These are phyloP conservation scores for Drosophila neotestacea DNA, from an alignment of 2,888 invertebrate genomes.

Conservation along the genomic window DNA sequence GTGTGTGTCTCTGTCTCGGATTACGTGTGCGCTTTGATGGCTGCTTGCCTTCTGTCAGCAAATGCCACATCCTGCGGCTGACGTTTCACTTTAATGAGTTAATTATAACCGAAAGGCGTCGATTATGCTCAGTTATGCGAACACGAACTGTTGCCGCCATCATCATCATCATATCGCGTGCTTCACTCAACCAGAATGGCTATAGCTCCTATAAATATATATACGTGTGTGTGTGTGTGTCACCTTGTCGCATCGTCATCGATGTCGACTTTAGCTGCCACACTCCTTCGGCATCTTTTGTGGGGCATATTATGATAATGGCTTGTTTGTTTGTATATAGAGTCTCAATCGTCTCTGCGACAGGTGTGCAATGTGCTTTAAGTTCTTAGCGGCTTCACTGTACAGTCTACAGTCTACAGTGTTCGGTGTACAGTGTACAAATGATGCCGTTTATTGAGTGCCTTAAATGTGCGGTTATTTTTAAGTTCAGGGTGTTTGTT, in stretches of 20 bases:
- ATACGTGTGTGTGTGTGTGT: slow-evolving; percentile 10
- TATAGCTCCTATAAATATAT: slow-evolving; percentile 32
- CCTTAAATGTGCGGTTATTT: slow-evolving; percentile 57
- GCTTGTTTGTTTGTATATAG: slow-evolving; percentile 73
- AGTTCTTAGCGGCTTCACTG: slow-evolving; percentile 39
- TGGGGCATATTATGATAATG: slow-evolving; percentile 71
- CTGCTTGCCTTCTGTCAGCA: slow-evolving; percentile 62
- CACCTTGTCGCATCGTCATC: slow-evolving; percentile 36
- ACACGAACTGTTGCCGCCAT: slow-evolving; percentile 74
- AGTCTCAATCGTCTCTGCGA: slow-evolving; percentile 48
- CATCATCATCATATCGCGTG: slow-evolving; percentile 64
- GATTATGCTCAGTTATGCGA: slow-evolving; percentile 81
- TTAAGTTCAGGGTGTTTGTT: slow-evolving; percentile 25
- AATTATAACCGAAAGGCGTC: slow-evolving; percentile 81
- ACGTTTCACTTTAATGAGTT: slow-evolving; percentile 80
- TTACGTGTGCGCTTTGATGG: slow-evolving; percentile 64
- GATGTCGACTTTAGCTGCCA: slow-evolving; percentile 54
- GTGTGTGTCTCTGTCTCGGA: slow-evolving; percentile 33
- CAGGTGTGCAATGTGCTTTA: slow-evolving; percentile 62
- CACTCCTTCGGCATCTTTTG: slow-evolving; percentile 65
- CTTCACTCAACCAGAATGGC: slow-evolving; percentile 73
- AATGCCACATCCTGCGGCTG: slow-evolving; percentile 77
- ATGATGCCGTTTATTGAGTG: slow-evolving; percentile 77
- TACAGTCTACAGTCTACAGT: slow-evolving; percentile 1
- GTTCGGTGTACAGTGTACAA: slow-evolving; percentile 31